Conservation (phyloP, 2,797 vertebrate species). For the Lithobates pipiens region DNA sequence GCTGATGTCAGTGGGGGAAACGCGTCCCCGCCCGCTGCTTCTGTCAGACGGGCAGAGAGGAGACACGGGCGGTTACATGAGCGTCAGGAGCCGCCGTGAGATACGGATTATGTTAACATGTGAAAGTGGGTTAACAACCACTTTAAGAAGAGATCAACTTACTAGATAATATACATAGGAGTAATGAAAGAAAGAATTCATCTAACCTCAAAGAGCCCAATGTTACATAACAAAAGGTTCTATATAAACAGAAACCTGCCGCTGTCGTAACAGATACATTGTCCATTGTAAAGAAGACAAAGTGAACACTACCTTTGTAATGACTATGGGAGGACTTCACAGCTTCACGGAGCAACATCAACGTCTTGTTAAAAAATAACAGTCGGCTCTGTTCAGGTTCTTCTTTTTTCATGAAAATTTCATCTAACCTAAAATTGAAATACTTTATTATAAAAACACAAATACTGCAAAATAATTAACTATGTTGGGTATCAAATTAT, state of each 20-base stretch:
- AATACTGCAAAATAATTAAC: no score
- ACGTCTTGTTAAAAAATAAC: conserved; percentile 82
- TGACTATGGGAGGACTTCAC: conserved; percentile 78
- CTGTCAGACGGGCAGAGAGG: no score
- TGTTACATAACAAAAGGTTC: conserved; percentile 2
- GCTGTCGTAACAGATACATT: neutral
- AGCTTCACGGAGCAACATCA: conserved; percentile 81
- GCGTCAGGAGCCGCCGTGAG: no score
- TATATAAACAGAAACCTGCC: neutral
- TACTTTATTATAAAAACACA: neutral
- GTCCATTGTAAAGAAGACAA: neutral
- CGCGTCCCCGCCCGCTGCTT: no score
- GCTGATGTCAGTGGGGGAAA: no score
- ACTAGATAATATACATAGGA: no score
- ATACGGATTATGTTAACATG: no score
- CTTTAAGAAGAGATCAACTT: neutral
- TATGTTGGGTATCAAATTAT: no score
- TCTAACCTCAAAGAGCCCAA: neutral
- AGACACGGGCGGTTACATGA: no score
- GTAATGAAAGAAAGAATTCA: neutral
- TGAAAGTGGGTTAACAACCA: conserved; percentile 61
- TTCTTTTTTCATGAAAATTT: conserved; percentile 79
- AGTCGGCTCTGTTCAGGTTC: conserved; percentile 80
- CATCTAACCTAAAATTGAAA: conserved; percentile 76
- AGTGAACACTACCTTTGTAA: conserved; percentile 76